These are phyloP conservation scores for Zoanthus sociatus DNA, from an alignment of 92 coral and sea anemone species.

Conservation along the genomic window DNA sequence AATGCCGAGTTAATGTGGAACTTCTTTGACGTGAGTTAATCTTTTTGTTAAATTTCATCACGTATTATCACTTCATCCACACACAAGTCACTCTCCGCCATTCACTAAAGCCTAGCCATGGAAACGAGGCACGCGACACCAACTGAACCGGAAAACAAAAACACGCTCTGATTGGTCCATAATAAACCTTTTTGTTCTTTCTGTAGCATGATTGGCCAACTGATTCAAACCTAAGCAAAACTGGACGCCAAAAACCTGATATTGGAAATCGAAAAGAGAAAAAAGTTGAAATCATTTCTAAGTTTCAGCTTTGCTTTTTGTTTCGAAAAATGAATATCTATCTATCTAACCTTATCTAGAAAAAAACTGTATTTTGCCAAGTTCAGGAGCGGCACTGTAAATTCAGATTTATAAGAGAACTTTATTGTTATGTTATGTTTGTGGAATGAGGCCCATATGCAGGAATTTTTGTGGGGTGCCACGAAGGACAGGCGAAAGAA, in stretches of 20 bases:
- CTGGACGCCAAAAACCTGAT: background rate
- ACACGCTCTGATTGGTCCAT: constrained; percentile 17
- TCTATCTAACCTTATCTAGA: too few species aligned
- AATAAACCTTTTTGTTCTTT: constrained; percentile 9
- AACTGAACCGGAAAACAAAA: constrained; percentile 2
- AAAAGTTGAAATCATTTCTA: too few species aligned
- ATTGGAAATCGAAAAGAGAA: too few species aligned
- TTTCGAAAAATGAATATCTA: too few species aligned
- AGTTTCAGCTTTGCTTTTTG: too few species aligned
- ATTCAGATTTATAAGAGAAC: too few species aligned
- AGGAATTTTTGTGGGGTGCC: too few species aligned
- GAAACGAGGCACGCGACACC: constrained; percentile 87
- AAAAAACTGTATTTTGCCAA: too few species aligned
- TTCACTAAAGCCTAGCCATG: constrained; percentile 69
- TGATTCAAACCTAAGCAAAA: background rate
- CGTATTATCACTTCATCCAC: constrained; percentile 6
- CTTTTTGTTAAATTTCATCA: background rate
- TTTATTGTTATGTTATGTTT: too few species aligned
- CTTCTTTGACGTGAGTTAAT: background rate
- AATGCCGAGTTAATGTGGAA: background rate
- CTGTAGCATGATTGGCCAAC: constrained; percentile 16
- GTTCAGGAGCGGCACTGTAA: too few species aligned
- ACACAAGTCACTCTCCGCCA: background rate
- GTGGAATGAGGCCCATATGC: too few species aligned
- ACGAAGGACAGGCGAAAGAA: too few species aligned